Evolutionary conservation across 2,888 invertebrate species (phyloP).

Genomic region (Papilio gigon): DNA sequence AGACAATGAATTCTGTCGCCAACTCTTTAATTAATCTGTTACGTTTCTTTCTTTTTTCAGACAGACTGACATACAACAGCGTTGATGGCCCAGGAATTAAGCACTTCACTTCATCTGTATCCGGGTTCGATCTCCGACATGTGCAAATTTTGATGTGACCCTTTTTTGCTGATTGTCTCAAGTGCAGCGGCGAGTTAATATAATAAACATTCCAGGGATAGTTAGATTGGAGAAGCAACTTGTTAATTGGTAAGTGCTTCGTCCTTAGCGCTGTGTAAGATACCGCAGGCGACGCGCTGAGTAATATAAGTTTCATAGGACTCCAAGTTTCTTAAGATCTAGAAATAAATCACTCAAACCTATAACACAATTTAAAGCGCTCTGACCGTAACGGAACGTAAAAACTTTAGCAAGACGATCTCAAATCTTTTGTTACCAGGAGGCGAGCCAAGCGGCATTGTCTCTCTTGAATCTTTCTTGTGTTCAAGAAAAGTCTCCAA

Average conservation of each 20-base stretch:
- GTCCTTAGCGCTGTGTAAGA: neutral
- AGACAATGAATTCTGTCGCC: neutral
- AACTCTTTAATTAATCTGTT: neutral
- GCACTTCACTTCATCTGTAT: no score
- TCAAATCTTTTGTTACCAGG: no score
- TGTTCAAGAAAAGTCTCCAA: no score
- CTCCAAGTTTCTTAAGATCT: neutral
- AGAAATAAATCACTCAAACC: neutral
- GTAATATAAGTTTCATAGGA: neutral
- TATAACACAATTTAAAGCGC: neutral
- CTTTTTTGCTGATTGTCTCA: slow-evolving; percentile 8
- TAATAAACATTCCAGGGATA: slow-evolving; percentile 28
- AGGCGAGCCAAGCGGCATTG: no score
- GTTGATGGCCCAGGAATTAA: no score
- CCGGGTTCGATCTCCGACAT: no score
- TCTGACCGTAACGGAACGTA: no score
- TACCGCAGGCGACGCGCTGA: neutral
- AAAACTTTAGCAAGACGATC: no score
- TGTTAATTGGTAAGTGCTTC: slow-evolving; percentile 25
- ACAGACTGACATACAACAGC: no score
- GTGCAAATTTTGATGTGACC: neutral
- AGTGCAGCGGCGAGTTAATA: slow-evolving; percentile 23
- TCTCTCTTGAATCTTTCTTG: no score
- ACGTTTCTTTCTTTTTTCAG: neutral
- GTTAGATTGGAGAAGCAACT: slow-evolving; percentile 23